Evolutionary conservation across 2,797 vertebrate species (phyloP).

Genomic region (Periparus ater): DNA sequence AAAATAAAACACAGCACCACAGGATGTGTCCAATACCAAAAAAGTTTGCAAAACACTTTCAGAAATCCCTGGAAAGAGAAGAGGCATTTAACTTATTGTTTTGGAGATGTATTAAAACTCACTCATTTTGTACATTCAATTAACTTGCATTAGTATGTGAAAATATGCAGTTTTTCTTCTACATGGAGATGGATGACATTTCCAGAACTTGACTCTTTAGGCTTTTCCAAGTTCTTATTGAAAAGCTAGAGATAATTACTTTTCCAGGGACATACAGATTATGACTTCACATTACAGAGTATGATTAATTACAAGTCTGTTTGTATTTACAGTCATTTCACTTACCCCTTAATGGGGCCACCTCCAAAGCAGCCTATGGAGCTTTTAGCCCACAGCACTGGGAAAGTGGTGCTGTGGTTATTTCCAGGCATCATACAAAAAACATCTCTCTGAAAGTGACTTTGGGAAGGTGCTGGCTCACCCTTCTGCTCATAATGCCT

Average conservation of each 20-base stretch:
- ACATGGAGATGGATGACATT: not conserved
- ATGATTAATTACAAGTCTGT: not conserved
- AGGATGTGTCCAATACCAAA: fast-evolving
- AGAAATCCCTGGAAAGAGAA: not conserved
- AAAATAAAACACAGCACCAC: not conserved
- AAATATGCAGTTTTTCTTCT: not conserved
- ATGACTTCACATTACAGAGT: not conserved
- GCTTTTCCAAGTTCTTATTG: not conserved
- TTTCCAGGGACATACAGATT: constrained; percentile 25
- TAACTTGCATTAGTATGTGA: not conserved
- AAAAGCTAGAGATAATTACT: constrained; percentile 37
- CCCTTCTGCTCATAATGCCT: not conserved
- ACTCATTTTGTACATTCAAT: not conserved
- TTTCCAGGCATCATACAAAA: not conserved
- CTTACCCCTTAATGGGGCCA: not conserved
- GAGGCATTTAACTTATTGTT: not conserved
- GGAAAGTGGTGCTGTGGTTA: not conserved
- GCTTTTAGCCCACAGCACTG: fast-evolving
- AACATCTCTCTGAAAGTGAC: not conserved
- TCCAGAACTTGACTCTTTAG: not conserved
- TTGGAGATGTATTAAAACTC: not conserved
- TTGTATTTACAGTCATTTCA: not conserved
- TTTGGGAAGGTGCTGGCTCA: not conserved
- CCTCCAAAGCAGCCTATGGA: not conserved
- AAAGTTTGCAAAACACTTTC: not conserved